Percentiles rank a stretch among this genome's conserved stretches.
Conservation (phyloP, 64 coral and sea anemone species). For the Catalaphyllia jardinei region DNA sequence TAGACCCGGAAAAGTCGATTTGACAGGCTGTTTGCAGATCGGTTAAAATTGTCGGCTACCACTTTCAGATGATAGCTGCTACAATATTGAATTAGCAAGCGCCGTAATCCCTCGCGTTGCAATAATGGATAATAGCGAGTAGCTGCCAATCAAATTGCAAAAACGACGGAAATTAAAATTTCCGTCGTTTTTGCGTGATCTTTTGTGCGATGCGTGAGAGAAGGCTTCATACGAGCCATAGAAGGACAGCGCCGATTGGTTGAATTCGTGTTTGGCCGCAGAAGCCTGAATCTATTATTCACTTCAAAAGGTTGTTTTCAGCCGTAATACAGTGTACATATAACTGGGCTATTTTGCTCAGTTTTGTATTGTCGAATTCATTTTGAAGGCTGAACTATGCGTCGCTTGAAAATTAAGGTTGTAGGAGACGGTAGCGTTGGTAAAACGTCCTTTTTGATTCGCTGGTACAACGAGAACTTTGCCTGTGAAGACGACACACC, state of each 20-base stretch:
- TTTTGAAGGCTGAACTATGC: background rate
- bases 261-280: background rate
- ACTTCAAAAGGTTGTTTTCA: background rate
- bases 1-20: no score
- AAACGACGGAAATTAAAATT: background rate
- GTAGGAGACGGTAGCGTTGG: slow-evolving; percentile 55
- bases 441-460: slow-evolving; percentile 51
- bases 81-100: no score
- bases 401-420: slow-evolving; percentile 67
- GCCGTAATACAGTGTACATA: background rate
- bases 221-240: background rate
- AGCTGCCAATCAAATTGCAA: no score
- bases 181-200: slow-evolving; percentile 10
- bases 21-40: no score
- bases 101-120: no score
- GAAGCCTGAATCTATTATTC: slow-evolving; percentile 3
- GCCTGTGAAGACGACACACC: slow-evolving; percentile 32
- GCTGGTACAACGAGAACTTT: slow-evolving; percentile 52
- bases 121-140: no score
- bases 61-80: no score
- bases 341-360: background rate
- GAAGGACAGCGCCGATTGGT: background rate
- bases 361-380: background rate
- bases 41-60: no score
- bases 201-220: slow-evolving; percentile 10